phyloP scores from a whole-genome alignment of 2,113 vertebrate species.

The Vicugna pacos region DNA sequence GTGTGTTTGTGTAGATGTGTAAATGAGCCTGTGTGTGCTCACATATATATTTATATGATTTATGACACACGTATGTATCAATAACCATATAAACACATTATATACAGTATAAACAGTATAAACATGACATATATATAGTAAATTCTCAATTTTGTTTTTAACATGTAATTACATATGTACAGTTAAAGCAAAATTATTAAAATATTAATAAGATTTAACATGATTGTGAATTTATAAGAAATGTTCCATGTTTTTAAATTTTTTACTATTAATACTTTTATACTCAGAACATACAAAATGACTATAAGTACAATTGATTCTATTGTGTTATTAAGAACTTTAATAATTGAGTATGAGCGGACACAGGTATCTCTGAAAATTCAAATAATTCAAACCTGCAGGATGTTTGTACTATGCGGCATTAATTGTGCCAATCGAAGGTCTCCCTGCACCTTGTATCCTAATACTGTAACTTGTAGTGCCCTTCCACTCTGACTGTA shows the following conservation, averaged over 20 bases:
- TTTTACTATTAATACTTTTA: not conserved
- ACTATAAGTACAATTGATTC: not conserved
- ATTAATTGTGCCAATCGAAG: not conserved
- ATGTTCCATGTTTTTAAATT: not conserved
- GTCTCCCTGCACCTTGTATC: not conserved
- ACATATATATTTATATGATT: not conserved
- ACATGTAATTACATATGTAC: not conserved
- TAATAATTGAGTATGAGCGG: not conserved
- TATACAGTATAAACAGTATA: not conserved
- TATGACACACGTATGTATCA: not conserved
- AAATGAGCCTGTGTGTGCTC: not conserved
- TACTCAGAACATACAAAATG: not conserved
- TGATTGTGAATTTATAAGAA: not conserved
- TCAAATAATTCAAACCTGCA: not conserved
- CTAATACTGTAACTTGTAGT: not conserved
- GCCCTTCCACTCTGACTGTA: not conserved
- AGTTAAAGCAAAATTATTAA: not conserved
- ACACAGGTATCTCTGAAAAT: not conserved
- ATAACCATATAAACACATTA: not conserved
- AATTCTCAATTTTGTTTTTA: not conserved
- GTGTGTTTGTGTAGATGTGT: no score
- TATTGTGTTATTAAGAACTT: constrained; percentile 9
- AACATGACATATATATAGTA: not conserved
- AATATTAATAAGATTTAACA: not conserved
- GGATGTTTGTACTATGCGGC: not conserved